phyloP scores from a whole-genome alignment of 2,797 vertebrate species.

The Mallotus villosus region DNA sequence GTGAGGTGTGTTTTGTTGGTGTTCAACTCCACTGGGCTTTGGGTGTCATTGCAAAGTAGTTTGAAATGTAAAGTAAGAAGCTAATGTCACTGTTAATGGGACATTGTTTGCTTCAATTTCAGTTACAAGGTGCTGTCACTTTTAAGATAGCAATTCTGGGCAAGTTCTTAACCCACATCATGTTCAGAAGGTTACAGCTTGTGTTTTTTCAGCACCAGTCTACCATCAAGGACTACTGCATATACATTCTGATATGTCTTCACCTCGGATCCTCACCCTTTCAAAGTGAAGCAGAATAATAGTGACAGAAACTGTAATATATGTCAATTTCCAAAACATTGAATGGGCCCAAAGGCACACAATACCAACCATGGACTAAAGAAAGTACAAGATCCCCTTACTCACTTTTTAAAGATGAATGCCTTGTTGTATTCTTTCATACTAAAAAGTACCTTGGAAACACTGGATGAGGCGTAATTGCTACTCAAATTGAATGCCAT shows the following conservation, averaged over 20 bases:
- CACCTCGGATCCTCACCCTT: background rate
- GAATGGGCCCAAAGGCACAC: slow-evolving; percentile 1
- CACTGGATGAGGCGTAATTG: background rate
- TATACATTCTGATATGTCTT: background rate
- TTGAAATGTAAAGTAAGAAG: too few species aligned
- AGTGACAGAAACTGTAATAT: background rate
- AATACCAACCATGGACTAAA: background rate
- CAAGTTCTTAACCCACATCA: too few species aligned
- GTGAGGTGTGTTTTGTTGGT: background rate
- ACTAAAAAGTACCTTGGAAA: too few species aligned
- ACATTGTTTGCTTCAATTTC: too few species aligned
- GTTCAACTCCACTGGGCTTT: background rate
- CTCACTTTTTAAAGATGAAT: too few species aligned
- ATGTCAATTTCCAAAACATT: background rate
- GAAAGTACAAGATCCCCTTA: too few species aligned
- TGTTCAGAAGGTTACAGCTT: too few species aligned
- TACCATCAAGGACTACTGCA: too few species aligned
- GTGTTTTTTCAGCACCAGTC: too few species aligned
- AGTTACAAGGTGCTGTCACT: too few species aligned
- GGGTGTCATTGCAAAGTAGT: slow-evolving; percentile 14
- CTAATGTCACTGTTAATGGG: too few species aligned
- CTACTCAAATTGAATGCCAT: slow-evolving; percentile 14
- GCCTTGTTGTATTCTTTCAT: too few species aligned
- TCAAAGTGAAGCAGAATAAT: background rate
- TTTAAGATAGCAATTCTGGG: background rate